These are phyloP conservation scores for Polydrusus pterygomalis DNA, from an alignment of 2,888 invertebrate species.

Conservation along the genomic window DNA sequence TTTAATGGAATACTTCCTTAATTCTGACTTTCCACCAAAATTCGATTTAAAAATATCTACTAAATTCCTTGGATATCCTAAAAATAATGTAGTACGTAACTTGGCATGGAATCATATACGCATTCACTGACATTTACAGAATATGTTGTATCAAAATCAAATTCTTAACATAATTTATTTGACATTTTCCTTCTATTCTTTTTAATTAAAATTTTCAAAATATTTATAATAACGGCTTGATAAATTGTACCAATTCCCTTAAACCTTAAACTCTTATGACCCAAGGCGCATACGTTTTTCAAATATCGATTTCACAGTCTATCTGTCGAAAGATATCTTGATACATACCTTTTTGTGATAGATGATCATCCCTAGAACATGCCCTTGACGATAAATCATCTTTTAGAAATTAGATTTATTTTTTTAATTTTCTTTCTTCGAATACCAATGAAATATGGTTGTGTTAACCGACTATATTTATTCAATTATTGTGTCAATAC, in stretches of 20 bases:
- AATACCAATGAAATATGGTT: conserved; percentile 3
- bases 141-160: too few species aligned
- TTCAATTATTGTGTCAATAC: neutral
- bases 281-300: neutral
- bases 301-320: conserved; percentile 22
- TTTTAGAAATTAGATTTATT: conserved; percentile 25
- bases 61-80: neutral
- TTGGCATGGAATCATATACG: too few species aligned
- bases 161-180: too few species aligned
- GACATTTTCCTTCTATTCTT: too few species aligned
- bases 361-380: conserved; percentile 12
- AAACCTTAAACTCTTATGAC: neutral
- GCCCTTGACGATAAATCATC: conserved; percentile 16
- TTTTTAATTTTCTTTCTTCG: conserved; percentile 4
- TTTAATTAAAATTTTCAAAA: too few species aligned
- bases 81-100: neutral
- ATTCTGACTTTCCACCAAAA: neutral
- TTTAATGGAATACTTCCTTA: neutral
- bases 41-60: neutral
- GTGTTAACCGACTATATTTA: neutral
- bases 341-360: conserved; percentile 23
- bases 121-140: too few species aligned
- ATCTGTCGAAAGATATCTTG: conserved; percentile 26
- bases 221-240: too few species aligned
- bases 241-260: too few species aligned